Percentiles rank a stretch among this genome's conserved stretches.
Evolutionary conservation across 1,140 invertebrate genomes (phyloP).

Genomic region (Diorhabda elongata): DNA sequence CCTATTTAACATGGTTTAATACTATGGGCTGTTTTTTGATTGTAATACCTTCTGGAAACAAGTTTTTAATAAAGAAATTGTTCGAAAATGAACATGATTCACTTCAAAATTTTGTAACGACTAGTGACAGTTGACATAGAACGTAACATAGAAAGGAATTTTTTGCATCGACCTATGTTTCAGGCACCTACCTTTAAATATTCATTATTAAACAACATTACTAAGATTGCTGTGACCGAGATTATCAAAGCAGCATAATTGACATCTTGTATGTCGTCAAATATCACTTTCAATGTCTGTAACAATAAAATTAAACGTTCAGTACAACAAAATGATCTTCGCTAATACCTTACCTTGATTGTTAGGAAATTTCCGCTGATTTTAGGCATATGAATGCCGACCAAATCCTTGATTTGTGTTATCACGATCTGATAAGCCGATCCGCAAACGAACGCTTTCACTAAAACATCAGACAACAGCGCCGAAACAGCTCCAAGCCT

Average conservation of each 20-base stretch:
- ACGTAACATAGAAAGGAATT: no score
- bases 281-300: background rate
- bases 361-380: slow-evolving; percentile 71
- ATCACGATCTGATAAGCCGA: slow-evolving; percentile 84
- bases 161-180: no score
- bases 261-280: background rate
- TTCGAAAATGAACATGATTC: no score
- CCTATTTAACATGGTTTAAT: no score
- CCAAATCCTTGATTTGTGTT: slow-evolving; percentile 83
- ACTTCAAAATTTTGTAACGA: no score
- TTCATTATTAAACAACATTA: background rate
- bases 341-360: slow-evolving; percentile 55
- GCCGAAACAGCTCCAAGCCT: slow-evolving; percentile 78
- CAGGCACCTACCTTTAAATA: background rate
- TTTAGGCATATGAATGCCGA: slow-evolving; percentile 67
- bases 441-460: slow-evolving; percentile 88
- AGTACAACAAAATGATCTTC: background rate
- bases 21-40: no score
- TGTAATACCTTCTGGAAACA: no score
- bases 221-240: background rate
- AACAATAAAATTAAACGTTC: background rate
- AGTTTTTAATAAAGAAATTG: no score
- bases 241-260: background rate
- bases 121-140: no score
- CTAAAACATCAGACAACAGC: slow-evolving; percentile 82